Percentiles rank a stretch among this genome's conserved stretches.
These are phyloP conservation scores for Pachydiplax longipennis DNA, from an alignment of 2,888 invertebrate genomes.

Conservation along the genomic window DNA sequence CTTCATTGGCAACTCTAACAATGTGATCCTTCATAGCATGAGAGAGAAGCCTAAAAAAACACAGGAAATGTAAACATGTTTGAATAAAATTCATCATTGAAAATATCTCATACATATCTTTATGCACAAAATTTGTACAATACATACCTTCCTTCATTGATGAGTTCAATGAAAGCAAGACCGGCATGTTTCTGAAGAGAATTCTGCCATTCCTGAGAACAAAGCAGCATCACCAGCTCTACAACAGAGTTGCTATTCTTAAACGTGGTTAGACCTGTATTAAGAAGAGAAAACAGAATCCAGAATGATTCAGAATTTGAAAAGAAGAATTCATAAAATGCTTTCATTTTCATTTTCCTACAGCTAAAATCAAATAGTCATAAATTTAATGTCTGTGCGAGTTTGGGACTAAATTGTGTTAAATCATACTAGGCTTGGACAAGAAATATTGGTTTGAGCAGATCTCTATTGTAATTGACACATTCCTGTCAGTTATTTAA, in stretches of 20 bases:
- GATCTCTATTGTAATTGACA: too few relatives aligned
- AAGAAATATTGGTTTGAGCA: too few relatives aligned
- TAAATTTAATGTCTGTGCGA: too few relatives aligned
- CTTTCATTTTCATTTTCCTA: too few relatives aligned
- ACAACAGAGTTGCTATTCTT: conserved; percentile 97
- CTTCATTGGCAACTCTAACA: conserved; percentile 98
- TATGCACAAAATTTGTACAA: not conserved
- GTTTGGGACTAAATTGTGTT: too few relatives aligned
- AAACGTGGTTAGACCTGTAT: conserved; percentile 89
- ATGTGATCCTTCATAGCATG: conserved; percentile 99
- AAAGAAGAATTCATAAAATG: too few relatives aligned
- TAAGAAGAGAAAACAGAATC: conserved; percentile 47
- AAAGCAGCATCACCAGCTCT: conserved; percentile 97
- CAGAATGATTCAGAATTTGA: not conserved
- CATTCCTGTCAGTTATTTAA: too few relatives aligned
- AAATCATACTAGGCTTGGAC: too few relatives aligned
- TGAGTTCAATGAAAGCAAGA: conserved; percentile 98
- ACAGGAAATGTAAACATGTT: not conserved
- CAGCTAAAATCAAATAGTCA: too few relatives aligned
- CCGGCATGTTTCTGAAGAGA: conserved; percentile 99
- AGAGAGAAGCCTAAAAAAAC: conserved; percentile 76
- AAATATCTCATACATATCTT: conserved; percentile 39
- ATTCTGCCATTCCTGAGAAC: conserved; percentile 99
- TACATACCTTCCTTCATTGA: conserved; percentile 89
- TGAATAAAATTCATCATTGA: not conserved